Evolutionary conservation across 2,113 vertebrate species (phyloP).

Genomic region (Gymnobelideus leadbeateri): DNA sequence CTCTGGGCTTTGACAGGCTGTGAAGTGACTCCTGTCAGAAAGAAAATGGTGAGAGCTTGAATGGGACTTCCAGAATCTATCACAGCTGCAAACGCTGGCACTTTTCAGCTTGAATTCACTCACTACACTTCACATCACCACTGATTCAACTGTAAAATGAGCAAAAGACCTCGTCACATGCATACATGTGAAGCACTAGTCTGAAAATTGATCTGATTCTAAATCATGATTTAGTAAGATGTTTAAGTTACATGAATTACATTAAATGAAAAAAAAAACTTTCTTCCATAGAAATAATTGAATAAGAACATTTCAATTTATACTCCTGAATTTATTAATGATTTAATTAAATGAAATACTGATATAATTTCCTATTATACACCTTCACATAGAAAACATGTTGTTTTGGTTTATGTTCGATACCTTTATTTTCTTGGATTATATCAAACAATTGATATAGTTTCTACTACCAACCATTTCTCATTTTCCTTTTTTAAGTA

Average conservation of each 20-base stretch:
- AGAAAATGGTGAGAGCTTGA: neutral
- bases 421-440: neutral
- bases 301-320: neutral
- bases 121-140: neutral
- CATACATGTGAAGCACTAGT: neutral
- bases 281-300: neutral
- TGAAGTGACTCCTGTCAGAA: neutral
- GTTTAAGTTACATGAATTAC: neutral
- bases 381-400: neutral
- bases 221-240: neutral
- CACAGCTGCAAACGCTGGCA: neutral
- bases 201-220: neutral
- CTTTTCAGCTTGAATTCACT: neutral
- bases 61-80: slow-evolving; percentile 1
- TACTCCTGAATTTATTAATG: neutral
- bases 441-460: neutral
- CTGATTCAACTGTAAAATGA: neutral
- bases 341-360: neutral
- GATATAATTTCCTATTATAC: neutral
- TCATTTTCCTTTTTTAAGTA: slow-evolving; percentile 19
- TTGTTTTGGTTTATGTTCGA: neutral
- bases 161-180: neutral
- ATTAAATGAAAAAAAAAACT: neutral
- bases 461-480: neutral
- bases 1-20: slow-evolving; percentile 26